Evolutionary conservation across 2,888 invertebrate genomes (phyloP).

Genomic region (Hybos culiciformis): DNA sequence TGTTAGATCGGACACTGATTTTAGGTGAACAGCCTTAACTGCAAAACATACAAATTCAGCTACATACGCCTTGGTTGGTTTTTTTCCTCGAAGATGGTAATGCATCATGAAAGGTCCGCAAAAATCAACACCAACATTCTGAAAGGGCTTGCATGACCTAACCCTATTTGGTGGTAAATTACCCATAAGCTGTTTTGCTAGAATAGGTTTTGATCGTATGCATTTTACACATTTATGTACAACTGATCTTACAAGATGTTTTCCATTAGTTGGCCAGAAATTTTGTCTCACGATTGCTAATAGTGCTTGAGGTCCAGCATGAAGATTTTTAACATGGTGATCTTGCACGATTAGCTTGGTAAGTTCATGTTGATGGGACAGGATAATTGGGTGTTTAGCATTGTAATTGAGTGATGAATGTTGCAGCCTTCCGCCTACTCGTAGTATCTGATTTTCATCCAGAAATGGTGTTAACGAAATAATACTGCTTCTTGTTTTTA

Average conservation of each 20-base stretch:
- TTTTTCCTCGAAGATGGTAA: not conserved
- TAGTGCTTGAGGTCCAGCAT: conserved; percentile 4
- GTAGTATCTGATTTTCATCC: too few relatives aligned
- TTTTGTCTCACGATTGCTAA: conserved; percentile 7
- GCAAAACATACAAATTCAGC: conserved; percentile 9
- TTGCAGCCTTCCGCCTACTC: too few relatives aligned
- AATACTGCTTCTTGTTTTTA: too few relatives aligned
- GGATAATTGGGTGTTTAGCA: too few relatives aligned
- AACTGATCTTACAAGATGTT: conserved; percentile 6
- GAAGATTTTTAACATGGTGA: not conserved
- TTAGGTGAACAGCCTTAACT: conserved; percentile 7
- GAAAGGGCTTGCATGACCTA: conserved; percentile 6
- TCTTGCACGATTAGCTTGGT: not conserved
- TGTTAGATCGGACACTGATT: conserved; percentile 7
- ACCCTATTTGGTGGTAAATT: conserved; percentile 14
- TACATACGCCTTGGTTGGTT: conserved; percentile 5
- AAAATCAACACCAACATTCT: conserved; percentile 5
- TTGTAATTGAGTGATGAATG: too few relatives aligned
- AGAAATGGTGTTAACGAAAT: too few relatives aligned
- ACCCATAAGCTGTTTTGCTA: conserved; percentile 16
- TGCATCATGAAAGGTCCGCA: conserved; percentile 4
- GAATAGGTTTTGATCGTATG: conserved; percentile 4
- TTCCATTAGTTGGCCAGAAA: conserved; percentile 15
- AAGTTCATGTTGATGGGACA: conserved; percentile 12
- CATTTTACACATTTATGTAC: conserved; percentile 12